Evolutionary conservation across 2,797 vertebrate species (phyloP).

Genomic region (Lepilemur septentrionalis): DNA sequence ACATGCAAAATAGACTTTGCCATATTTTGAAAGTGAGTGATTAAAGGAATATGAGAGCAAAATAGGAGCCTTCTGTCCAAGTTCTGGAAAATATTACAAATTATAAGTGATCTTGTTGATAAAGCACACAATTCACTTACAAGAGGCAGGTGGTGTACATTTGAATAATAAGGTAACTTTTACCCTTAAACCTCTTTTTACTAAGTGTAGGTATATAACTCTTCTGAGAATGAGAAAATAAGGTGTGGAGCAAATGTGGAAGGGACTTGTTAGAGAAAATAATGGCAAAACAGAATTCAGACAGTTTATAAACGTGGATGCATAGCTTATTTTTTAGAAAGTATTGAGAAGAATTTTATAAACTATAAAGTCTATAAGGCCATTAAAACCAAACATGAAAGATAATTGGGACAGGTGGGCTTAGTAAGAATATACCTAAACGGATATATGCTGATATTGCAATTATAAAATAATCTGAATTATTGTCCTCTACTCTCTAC

Average conservation of each 20-base stretch:
- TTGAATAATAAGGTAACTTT: not conserved
- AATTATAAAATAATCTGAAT: not conserved
- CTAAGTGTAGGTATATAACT: not conserved
- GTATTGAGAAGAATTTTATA: constrained; percentile 28
- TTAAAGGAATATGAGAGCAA: not conserved
- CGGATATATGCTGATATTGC: not conserved
- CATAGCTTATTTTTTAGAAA: not conserved
- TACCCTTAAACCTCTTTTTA: constrained; percentile 9
- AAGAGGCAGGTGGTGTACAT: not conserved
- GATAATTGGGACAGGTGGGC: not conserved
- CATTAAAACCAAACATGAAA: constrained; percentile 13
- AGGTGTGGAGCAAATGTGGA: not conserved
- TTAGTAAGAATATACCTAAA: not conserved
- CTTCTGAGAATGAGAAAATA: not conserved
- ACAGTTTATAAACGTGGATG: not conserved
- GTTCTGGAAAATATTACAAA: not conserved
- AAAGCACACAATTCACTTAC: constrained; percentile 15
- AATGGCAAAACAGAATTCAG: not conserved
- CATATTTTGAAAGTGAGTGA: constrained; percentile 22
- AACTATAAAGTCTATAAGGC: not conserved
- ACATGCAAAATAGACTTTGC: constrained; percentile 9
- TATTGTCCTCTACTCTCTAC: not conserved
- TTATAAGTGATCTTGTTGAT: constrained; percentile 5
- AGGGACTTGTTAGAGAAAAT: not conserved
- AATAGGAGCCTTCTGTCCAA: constrained; percentile 10